Conservation (phyloP, 2,113 vertebrate species). For the Pseudorhombus dupliciocellatus region DNA sequence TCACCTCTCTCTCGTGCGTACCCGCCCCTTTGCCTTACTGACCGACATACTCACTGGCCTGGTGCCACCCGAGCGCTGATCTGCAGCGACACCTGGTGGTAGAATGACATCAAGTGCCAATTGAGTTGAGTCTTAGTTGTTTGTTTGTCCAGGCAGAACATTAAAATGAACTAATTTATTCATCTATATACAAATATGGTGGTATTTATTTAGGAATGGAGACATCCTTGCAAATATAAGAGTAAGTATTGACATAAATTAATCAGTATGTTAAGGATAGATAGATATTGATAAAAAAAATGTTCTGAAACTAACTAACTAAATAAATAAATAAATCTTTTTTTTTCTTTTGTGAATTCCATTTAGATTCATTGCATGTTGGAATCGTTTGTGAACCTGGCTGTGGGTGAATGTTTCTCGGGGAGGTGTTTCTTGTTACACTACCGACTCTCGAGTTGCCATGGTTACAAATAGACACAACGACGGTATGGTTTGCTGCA, state of each 20-base stretch:
- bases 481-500: not conserved
- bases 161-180: no score
- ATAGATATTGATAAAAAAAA: no score
- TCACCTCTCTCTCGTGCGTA: slow-evolving; percentile 47
- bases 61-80: not conserved
- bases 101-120: not conserved
- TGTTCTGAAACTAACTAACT: no score
- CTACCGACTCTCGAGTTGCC: slow-evolving; percentile 42
- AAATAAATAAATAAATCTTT: not conserved
- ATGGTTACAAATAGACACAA: slow-evolving; percentile 68
- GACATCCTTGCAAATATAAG: no score
- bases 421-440: slow-evolving; percentile 32
- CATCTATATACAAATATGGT: no score
- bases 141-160: no score
- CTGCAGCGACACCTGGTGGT: slow-evolving; percentile 61
- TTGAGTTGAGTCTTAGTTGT: not conserved
- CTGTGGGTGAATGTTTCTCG: not conserved
- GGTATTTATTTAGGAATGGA: no score
- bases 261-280: no score
- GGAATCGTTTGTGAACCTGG: not conserved
- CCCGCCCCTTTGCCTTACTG: slow-evolving; percentile 77
- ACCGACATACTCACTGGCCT: slow-evolving; percentile 55
- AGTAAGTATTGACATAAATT: no score
- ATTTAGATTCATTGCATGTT: no score
- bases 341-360: not conserved